Evolutionary conservation across 2,888 invertebrate genomes (phyloP).

Genomic region (Opisthograptis luteolata): DNA sequence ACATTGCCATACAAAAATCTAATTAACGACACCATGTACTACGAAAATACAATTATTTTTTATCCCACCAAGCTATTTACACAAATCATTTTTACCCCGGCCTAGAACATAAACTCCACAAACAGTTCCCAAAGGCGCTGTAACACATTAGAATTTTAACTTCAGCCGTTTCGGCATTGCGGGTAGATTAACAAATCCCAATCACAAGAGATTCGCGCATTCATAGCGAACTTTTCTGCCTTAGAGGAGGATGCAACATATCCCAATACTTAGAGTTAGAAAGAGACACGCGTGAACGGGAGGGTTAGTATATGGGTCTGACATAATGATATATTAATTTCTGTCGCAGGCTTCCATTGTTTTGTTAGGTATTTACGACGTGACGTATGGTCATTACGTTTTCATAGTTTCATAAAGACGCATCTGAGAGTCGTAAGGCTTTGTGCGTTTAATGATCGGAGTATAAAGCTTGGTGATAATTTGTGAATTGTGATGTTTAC

Average conservation of each 20-base stretch:
- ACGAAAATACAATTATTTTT: background rate
- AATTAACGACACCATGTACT: too few relatives aligned
- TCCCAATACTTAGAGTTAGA: conserved; percentile 28
- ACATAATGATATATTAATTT: conserved; percentile 85
- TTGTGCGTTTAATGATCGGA: conserved; percentile 76
- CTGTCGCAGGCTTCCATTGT: conserved; percentile 80
- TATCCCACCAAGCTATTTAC: background rate
- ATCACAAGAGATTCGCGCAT: conserved; percentile 76
- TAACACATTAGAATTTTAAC: conserved; percentile 76
- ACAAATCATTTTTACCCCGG: conserved; percentile 1
- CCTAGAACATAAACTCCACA: conserved; percentile 16
- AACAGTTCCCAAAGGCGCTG: conserved; percentile 58
- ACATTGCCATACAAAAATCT: too few relatives aligned
- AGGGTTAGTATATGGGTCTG: conserved; percentile 74
- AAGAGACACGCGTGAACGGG: conserved; percentile 48
- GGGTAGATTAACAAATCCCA: conserved; percentile 79
- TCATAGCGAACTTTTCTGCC: conserved; percentile 73
- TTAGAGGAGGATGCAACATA: conserved; percentile 48
- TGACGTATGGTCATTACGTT: conserved; percentile 83
- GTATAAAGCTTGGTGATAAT: conserved; percentile 65
- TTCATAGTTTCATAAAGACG: conserved; percentile 83
- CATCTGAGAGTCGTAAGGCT: conserved; percentile 59
- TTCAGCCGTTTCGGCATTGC: conserved; percentile 61
- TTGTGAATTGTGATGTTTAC: conserved; percentile 59
- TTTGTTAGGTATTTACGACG: conserved; percentile 80